phyloP scores from a whole-genome alignment of 2,888 invertebrate genomes.

The Chydorus sphaericus region DNA sequence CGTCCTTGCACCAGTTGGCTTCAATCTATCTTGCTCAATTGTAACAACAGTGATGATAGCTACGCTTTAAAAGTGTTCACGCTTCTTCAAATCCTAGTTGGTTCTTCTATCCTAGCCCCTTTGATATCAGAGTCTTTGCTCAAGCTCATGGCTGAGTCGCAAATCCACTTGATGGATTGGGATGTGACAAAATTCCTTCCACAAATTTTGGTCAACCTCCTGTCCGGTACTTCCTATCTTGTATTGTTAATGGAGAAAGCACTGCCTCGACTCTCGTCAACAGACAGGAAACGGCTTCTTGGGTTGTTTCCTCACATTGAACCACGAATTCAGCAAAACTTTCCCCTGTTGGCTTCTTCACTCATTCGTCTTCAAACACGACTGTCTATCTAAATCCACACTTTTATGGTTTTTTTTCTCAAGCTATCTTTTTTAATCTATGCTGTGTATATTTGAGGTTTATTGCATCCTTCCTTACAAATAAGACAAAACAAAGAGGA shows the following conservation, averaged over 20 bases:
- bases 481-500: neutral
- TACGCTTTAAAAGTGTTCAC: neutral
- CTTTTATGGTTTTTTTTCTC: neutral
- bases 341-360: constrained; percentile 8
- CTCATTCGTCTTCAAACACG: neutral
- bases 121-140: neutral
- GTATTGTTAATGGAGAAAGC: constrained; percentile 4
- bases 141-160: neutral
- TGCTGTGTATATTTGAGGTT: neutral
- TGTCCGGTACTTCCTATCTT: neutral
- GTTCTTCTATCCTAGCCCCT: neutral
- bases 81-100: neutral
- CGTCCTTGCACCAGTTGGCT: neutral
- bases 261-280: neutral
- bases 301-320: neutral
- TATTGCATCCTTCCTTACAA: constrained; percentile 4
- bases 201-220: neutral
- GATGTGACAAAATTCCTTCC: neutral
- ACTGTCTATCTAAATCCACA: neutral
- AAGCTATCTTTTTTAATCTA: neutral
- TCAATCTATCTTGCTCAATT: neutral
- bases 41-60: too few relatives aligned
- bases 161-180: neutral
- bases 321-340: neutral
- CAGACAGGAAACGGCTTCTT: neutral